Percentiles rank a stretch among this genome's conserved stretches.
phyloP scores from a whole-genome alignment of 2,113 vertebrate genomes.

The Oreochromis aureus region DNA sequence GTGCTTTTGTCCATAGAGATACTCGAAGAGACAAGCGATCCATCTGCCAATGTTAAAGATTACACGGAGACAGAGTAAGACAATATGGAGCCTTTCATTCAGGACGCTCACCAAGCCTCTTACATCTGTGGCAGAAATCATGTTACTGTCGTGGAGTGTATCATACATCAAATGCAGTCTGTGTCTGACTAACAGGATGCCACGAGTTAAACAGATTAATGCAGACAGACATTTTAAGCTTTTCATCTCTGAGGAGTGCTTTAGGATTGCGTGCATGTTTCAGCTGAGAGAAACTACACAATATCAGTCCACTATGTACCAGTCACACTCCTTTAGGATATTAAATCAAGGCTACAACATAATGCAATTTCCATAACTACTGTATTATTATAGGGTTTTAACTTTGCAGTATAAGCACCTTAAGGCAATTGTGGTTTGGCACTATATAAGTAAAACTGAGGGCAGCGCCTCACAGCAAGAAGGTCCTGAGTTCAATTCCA shows the following conservation, averaged over 20 bases:
- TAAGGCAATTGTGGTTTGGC: neutral
- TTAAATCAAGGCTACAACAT: neutral
- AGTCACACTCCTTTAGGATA: neutral
- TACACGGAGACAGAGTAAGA: neutral
- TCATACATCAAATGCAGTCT: neutral
- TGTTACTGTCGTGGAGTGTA: neutral
- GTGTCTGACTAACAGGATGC: neutral
- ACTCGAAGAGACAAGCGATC: neutral
- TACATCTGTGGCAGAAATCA: neutral
- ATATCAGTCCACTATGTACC: neutral
- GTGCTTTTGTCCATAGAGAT: neutral
- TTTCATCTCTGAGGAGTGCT: neutral
- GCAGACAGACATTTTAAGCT: neutral
- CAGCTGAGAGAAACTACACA: neutral
- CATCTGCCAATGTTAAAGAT: neutral
- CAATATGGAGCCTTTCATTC: neutral
- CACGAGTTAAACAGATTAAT: neutral
- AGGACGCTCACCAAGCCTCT: neutral
- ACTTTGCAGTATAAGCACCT: neutral
- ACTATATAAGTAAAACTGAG: neutral
- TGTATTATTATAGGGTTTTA: neutral
- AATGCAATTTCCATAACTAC: neutral
- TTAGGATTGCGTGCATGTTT: neutral
- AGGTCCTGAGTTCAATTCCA: too few relatives aligned
- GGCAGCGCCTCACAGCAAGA: too few relatives aligned